Base-by-base conservation (phyloP, 2,888 invertebrate genomes). In the Prosapia bicincta region DNA sequence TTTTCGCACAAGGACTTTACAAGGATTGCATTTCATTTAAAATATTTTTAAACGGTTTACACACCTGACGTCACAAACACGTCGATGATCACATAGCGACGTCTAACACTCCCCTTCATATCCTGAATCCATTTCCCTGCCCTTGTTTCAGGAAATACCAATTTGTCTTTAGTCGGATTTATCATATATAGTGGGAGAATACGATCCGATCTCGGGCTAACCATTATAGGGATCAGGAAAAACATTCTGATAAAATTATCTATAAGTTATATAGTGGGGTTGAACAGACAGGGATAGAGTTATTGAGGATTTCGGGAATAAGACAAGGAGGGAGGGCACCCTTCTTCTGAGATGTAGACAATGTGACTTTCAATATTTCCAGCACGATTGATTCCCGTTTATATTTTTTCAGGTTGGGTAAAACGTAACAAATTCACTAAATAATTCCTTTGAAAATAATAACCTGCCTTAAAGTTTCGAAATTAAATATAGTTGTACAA, bases 111-210 rank as follows among this genome's bases (percentile, higher is more conserved):
- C n/a, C n/a, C n/a, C n/a, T n/a, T n/a, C n/a, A n/a, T n/a, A n/a
- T n/a, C n/a, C 10, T 9, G 54, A 15, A 65, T 66, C 72, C 65
- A 66, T 72, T 66, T 25, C 66, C 72, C 32, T 9, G 23, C 23
- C 23, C 72, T 72, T 72, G 72, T 72, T 66, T 30, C 72, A 72
- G 72, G 72, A 72, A 66, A 72, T 72, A 72, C 72, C 72, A 72
- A 72, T 72, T 72, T 72, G 72, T 72, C 72, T 72, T 25, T 65
- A 28, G 26, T 23, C 26, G 72, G 72, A 72, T 72, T 72, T 72
- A 72, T 72, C 72, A 72, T 72, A 72, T 28, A 71, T 26, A 65
- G 71, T 69, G 38, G 69, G 69, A 24, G 32, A 38, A 69, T 26
- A 1, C 6, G 38, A 38, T 70, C 38, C 30, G 15, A 38, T 32